A percentile compares a stretch with the other conserved stretches of the same genome.
Evolutionary conservation across 2,888 invertebrate species (phyloP).

Genomic region (Salticus scenicus): DNA sequence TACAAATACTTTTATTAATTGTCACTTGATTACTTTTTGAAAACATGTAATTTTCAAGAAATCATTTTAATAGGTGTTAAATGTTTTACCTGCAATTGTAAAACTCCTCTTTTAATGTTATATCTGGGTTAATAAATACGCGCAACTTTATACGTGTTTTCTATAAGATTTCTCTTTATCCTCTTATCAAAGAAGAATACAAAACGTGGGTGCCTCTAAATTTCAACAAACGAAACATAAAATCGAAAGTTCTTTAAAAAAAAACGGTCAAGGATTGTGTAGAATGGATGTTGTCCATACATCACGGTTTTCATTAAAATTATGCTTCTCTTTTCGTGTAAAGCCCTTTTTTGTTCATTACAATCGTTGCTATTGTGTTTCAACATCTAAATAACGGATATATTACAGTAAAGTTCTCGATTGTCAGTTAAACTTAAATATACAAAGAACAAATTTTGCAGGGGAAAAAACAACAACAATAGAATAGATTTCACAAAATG

Average conservation of each 20-base stretch:
- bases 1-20: too few relatives aligned
- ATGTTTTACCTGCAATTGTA: too few relatives aligned
- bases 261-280: conserved; percentile 4
- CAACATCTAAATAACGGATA: not conserved
- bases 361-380: not conserved
- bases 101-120: too few relatives aligned
- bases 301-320: conserved; percentile 14
- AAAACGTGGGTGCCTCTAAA: not conserved
- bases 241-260: not conserved
- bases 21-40: too few relatives aligned
- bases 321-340: not conserved
- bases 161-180: not conserved
- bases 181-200: not conserved
- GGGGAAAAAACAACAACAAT: too few relatives aligned
- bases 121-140: too few relatives aligned
- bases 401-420: conserved; percentile 1
- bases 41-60: too few relatives aligned
- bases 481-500: not conserved
- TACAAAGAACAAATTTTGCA: not conserved
- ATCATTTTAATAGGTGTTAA: too few relatives aligned
- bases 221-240: not conserved
- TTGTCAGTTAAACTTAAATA: not conserved
- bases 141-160: too few relatives aligned
- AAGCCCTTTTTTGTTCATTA: conserved; percentile 10
- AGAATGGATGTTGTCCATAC: not conserved